A percentile compares a stretch with the other conserved stretches of the same genome.
phyloP scores from a whole-genome alignment of 2,797 vertebrate species.

The Tragopan temminckii region DNA sequence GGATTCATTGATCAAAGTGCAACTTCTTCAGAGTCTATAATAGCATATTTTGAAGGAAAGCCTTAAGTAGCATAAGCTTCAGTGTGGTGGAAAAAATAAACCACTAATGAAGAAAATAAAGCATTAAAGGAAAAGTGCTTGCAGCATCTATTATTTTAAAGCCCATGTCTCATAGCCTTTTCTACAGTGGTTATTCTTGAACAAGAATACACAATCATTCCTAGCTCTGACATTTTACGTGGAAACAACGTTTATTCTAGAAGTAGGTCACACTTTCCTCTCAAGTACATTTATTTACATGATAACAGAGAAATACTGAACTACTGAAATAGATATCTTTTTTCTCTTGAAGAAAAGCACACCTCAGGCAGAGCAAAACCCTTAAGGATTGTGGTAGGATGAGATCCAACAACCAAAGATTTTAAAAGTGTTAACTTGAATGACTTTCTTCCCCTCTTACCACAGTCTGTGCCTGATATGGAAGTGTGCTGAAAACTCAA shows the following conservation, averaged over 20 bases:
- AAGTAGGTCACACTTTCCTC: not conserved
- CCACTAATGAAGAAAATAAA: not conserved
- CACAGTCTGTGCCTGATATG: rapidly evolving
- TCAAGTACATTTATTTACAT: not conserved
- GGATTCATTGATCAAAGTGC: not conserved
- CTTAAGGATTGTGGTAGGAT: not conserved
- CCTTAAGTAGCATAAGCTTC: not conserved
- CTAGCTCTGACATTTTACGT: not conserved
- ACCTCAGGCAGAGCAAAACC: not conserved
- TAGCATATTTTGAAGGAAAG: not conserved
- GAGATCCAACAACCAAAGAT: not conserved
- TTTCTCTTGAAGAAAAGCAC: not conserved
- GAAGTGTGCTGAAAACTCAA: not conserved
- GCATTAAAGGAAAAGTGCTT: not conserved
- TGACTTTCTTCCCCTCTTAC: not conserved
- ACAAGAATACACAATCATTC: not conserved
- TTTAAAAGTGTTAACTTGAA: not conserved
- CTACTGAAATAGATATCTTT: not conserved
- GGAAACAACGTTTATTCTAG: not conserved
- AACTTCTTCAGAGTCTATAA: not conserved
- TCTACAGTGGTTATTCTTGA: not conserved
- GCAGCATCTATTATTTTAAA: not conserved
- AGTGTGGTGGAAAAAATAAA: not conserved
- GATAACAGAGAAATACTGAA: not conserved
- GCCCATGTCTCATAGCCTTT: rapidly evolving